phyloP scores from a whole-genome alignment of 2,797 vertebrate species.

The Podargus strigoides region DNA sequence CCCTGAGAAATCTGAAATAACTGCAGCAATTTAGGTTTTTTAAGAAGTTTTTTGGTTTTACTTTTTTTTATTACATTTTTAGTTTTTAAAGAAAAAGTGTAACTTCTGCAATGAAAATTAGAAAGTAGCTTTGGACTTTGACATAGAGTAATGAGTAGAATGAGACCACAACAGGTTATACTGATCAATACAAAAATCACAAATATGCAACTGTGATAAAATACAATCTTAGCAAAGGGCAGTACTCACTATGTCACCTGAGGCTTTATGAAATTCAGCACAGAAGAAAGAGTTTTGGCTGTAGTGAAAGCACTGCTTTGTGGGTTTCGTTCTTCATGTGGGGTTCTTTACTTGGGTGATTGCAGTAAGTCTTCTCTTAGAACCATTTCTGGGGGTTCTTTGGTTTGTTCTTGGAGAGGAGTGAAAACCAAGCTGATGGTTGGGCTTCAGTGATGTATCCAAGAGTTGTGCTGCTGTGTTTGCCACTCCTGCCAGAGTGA shows the following conservation, averaged over 20 bases:
- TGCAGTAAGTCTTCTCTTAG: not conserved
- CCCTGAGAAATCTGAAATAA: not conserved
- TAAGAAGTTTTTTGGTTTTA: not conserved
- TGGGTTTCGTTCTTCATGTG: rapidly evolving
- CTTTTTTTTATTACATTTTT: slow-evolving; percentile 28
- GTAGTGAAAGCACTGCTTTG: not conserved
- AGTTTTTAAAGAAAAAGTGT: slow-evolving; percentile 9
- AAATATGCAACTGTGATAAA: slow-evolving; percentile 24
- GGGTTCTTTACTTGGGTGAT: not conserved
- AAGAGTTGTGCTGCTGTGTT: not conserved
- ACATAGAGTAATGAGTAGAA: not conserved
- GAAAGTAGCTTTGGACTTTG: slow-evolving; percentile 46
- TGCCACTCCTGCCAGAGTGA: not conserved
- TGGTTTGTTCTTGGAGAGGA: not conserved
- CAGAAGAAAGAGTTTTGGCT: not conserved
- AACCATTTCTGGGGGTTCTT: not conserved
- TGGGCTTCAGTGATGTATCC: not conserved
- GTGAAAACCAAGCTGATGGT: not conserved
- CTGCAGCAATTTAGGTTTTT: slow-evolving; percentile 20
- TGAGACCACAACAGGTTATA: not conserved
- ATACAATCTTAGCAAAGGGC: not conserved
- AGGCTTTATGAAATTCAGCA: not conserved
- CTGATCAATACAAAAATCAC: not conserved
- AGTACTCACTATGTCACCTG: not conserved
- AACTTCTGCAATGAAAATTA: slow-evolving; percentile 47